Evolutionary conservation across 2,113 vertebrate species (phyloP), one percentile per base, ranked within the genome.

Genomic region (Pomatorhinus ruficollis): DNA sequence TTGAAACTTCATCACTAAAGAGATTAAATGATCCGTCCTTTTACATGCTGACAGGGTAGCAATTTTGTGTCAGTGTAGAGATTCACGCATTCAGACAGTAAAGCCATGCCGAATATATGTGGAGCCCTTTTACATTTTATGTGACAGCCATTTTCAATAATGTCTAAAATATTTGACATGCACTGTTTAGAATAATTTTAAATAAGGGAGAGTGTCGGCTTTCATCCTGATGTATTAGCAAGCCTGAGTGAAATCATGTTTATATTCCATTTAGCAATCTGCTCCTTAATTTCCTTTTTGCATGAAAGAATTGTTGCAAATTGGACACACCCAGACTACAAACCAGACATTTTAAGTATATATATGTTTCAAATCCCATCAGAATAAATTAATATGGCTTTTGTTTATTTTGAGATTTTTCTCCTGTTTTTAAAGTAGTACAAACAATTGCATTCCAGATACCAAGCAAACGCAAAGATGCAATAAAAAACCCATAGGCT

Each of bases 21-120:
- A 98, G 96, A 97, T 97, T 95, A 97, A 98, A 97, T 93, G 96
- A 98, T 95, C 93, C 75, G 27, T 97, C 93, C 95, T 97, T 97
- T 98, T 95, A 94, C 88, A 83, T 89, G 86, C 89, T 97, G 97
- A 98, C 98, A 98, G 95, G 94, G 88, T 89, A 97, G 96, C 95
- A 97, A 97, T 98, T 98, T 97, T 81, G 70, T 97, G 97, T 98
- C 97, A 97, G 59, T 80, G 84, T 72, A 93, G 75, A 96, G 88
- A 97, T 92, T 96, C 94, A 93, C 35, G 6, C 71, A 81, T 83
- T 97, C 93, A 96, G 87, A 97, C 91, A 98, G 96, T 96, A 96
- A 96, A 89, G 57, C 89, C 91, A 88, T 28, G 75, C 27, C 1
- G 4, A 96, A 95, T 91, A 60, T 96, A 76, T 90, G 68, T 92